Conservation (phyloP, 2,888 invertebrate genomes). For the Steromphala cineraria region DNA sequence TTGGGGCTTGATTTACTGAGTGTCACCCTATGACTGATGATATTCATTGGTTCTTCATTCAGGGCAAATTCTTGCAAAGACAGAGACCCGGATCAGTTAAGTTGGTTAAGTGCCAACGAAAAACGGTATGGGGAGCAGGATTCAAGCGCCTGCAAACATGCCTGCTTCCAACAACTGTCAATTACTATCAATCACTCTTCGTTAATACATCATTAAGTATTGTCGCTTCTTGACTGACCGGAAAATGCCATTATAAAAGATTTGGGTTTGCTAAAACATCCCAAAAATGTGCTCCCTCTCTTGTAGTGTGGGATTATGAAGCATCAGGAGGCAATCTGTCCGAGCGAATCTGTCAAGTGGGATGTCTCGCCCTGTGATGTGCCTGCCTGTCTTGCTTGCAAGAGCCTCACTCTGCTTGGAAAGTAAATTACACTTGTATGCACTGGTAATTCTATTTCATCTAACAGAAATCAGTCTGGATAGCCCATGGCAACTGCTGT, state of each 20-base stretch:
- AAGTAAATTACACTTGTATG: conserved; percentile 21
- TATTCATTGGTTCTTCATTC: not conserved
- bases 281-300: conserved; percentile 24
- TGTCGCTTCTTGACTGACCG: conserved; percentile 28
- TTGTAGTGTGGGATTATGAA: conserved; percentile 22
- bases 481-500: conserved; percentile 7
- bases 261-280: conserved; percentile 29
- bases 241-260: conserved; percentile 20
- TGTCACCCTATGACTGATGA: not conserved
- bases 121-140: not conserved
- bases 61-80: conserved; percentile 2
- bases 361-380: not conserved
- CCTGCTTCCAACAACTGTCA: conserved; percentile 31
- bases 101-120: conserved; percentile 13
- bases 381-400: not conserved
- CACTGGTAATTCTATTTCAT: conserved; percentile 17
- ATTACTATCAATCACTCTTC: conserved; percentile 36
- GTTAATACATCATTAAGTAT: conserved; percentile 35
- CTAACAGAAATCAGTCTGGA: conserved; percentile 14
- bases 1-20: not conserved
- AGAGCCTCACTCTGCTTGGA: not conserved
- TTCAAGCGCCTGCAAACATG: conserved; percentile 5
- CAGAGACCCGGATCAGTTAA: conserved; percentile 3
- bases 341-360: conserved; percentile 24
- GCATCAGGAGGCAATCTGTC: conserved; percentile 13